These are phyloP conservation scores for Myopa testacea DNA, from an alignment of 2,888 invertebrate species.

Conservation along the genomic window DNA sequence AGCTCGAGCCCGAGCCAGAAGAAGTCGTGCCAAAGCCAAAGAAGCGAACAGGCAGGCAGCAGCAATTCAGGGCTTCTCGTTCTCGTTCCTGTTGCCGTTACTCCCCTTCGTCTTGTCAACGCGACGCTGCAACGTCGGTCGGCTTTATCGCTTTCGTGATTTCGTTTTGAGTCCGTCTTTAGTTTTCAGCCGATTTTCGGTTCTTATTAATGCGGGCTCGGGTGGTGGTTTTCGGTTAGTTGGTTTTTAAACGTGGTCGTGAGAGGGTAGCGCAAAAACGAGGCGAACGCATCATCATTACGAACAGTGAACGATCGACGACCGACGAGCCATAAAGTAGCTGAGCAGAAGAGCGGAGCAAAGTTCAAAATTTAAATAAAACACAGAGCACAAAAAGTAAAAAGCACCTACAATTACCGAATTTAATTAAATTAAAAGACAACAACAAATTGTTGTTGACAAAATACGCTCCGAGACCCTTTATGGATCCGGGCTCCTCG, in stretches of 20 bases:
- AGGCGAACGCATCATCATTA: not conserved
- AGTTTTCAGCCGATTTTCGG: constrained; percentile 35
- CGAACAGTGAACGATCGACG: not conserved
- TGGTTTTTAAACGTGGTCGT: constrained; percentile 67
- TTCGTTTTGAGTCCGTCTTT: constrained; percentile 25
- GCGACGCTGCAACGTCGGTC: not conserved
- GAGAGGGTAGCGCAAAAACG: constrained; percentile 61
- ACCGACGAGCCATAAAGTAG: not conserved
- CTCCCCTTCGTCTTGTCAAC: constrained; percentile 15
- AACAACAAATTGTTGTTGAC: not conserved
- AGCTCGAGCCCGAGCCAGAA: constrained; percentile 27
- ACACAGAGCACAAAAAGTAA: constrained; percentile 30
- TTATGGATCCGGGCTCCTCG: constrained; percentile 27
- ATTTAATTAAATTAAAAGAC: constrained; percentile 22
- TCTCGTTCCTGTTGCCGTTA: constrained; percentile 19
- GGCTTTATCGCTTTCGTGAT: constrained; percentile 32
- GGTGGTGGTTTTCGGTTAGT: constrained; percentile 64
- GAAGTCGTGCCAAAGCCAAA: constrained; percentile 29
- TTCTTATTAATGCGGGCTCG: constrained; percentile 49
- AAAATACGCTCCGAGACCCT: not conserved
- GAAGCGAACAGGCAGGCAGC: constrained; percentile 1
- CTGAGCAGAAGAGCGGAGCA: constrained; percentile 1
- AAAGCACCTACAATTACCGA: constrained; percentile 3
- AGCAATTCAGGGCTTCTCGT: constrained; percentile 35
- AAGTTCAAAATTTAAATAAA: constrained; percentile 26